Evolutionary conservation across 2,888 invertebrate genomes (phyloP).

Genomic region (Macropis europaea): DNA sequence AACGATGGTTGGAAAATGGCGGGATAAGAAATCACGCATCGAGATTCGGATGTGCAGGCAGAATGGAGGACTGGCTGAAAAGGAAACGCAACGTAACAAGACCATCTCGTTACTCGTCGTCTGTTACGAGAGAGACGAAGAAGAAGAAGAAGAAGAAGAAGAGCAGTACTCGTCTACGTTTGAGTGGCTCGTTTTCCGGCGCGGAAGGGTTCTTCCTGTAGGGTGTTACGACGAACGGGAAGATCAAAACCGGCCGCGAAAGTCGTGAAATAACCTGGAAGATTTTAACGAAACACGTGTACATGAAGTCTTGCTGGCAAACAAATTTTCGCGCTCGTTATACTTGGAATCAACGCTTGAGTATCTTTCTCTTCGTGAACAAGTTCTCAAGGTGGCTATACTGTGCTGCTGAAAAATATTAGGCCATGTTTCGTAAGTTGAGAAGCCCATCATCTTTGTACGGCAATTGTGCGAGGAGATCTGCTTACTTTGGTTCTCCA

Average conservation of each 20-base stretch:
- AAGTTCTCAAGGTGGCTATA: too few relatives aligned
- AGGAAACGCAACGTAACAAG: constrained; percentile 55
- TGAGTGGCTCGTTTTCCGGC: constrained; percentile 61
- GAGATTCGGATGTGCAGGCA: constrained; percentile 8
- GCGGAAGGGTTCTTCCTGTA: constrained; percentile 31
- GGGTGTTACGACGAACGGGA: constrained; percentile 33
- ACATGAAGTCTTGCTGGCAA: too few relatives aligned
- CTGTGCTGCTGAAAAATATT: too few relatives aligned
- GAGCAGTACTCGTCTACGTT: constrained; percentile 66
- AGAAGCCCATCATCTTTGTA: too few relatives aligned
- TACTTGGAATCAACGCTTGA: background rate
- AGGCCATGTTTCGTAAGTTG: too few relatives aligned
- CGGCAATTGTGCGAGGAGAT: too few relatives aligned
- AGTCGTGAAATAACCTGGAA: constrained; percentile 39
- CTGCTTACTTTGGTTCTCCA: too few relatives aligned
- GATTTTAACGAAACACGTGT: constrained; percentile 47
- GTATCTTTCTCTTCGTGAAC: too few relatives aligned
- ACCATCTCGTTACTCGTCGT: constrained; percentile 68
- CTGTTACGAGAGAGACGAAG: too few relatives aligned
- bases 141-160: too few relatives aligned
- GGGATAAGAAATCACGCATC: background rate
- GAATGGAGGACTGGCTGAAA: constrained; percentile 14
- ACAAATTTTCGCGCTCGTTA: too few relatives aligned
- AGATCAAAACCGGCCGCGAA: constrained; percentile 35
- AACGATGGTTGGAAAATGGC: background rate